Evolutionary conservation across 2,797 vertebrate genomes (phyloP).

Genomic region (Yasuhikotakia modesta): DNA sequence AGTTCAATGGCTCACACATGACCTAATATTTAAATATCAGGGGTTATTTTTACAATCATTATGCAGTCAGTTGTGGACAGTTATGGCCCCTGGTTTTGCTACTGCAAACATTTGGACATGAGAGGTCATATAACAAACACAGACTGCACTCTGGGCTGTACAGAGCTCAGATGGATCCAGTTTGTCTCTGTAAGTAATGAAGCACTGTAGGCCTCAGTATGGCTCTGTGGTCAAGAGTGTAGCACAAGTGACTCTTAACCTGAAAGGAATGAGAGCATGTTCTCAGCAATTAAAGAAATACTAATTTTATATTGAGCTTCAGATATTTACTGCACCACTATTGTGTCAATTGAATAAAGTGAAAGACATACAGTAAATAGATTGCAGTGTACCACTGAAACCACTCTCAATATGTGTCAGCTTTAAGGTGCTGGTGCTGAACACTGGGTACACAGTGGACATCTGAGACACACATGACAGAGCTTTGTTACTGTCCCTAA

Average conservation of each 20-base stretch:
- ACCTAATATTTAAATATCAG: not conserved
- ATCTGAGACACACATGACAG: constrained; percentile 50
- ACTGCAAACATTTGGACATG: not conserved
- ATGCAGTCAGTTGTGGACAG: not conserved
- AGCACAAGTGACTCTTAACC: not conserved
- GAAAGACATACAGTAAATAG: constrained; percentile 11
- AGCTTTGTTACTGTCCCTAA: constrained; percentile 49
- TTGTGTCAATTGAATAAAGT: not conserved
- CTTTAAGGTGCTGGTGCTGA: constrained; percentile 53
- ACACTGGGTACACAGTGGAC: constrained; percentile 41
- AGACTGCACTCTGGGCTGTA: not conserved
- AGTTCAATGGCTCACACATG: not conserved
- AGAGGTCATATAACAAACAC: too few species aligned
- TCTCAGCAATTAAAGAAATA: not conserved
- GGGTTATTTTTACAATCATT: not conserved
- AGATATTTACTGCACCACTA: not conserved
- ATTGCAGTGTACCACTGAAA: constrained; percentile 42
- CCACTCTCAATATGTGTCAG: constrained; percentile 49
- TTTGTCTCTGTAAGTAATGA: not conserved
- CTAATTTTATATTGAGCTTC: not conserved
- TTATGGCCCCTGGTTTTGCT: not conserved
- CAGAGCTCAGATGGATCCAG: not conserved
- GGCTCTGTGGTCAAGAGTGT: not conserved
- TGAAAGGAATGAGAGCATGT: not conserved
- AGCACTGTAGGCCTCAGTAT: not conserved